Base-by-base conservation (phyloP, 2,113 vertebrate species). In the Hippoglossus stenolepis region DNA sequence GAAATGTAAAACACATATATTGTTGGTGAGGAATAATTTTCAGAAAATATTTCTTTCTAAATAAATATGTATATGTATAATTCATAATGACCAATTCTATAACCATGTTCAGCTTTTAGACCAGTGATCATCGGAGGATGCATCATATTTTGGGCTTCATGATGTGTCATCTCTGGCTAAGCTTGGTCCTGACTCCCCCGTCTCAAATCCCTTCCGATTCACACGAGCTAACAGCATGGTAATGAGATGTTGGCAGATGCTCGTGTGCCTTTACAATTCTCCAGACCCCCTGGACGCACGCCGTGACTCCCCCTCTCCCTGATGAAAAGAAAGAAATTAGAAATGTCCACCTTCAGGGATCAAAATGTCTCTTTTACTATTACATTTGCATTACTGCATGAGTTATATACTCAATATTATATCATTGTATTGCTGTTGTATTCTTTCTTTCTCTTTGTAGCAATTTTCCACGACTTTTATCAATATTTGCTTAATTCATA, bases 261-360 rank as follows among this genome's bases (percentile, higher is more conserved):
- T 97, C 96, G 92, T 94, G 94, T 97, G 97, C 97, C 97, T 97
- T 96, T 96, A 99, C 97, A 97, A 97, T 95, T 92, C 93, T 87
- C 92, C 91, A 88, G 87, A 91, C 93, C 93, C 69, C 91, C 91
- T 12, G 31, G 94, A 94, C 95, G 91, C 94, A 89, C 89, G 93
- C 92, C 93, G 86, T 87, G 91, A 95, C 89, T 85, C 83, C 61
- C 68, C 73, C 31, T 57, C 71, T 54, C 63, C 65, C 53, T 38
- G 71, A 61, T 63, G 60, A 35, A 56, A 57, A 67, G 1, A 72
- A 12, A 73, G n/a, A 49, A 9, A 59, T 5, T n/a, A 60, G 53
- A 59, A 58, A 11, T 58, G 18, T 53, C 51, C 11, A 9, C 10
- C 23, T 26, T 13, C 21, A 24, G 53, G 53, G n/a, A 51, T 51